Conservation (phyloP, 2,113 vertebrate species). For the Andinoacara biseriatus region DNA sequence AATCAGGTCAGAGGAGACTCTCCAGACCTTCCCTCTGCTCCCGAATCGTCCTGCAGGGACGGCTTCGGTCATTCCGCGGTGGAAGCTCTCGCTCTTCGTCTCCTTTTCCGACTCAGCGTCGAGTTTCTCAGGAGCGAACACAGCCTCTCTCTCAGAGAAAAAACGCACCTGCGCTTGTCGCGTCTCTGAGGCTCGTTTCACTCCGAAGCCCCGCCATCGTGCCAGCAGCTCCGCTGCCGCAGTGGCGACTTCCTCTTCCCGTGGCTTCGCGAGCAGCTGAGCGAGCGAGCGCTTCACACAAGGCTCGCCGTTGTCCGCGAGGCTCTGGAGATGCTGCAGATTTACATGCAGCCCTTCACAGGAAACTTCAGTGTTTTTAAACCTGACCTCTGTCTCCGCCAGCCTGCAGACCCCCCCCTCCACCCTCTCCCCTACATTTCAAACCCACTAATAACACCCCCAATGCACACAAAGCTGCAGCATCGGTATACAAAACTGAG, state of each 20-base stretch:
- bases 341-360: too few relatives aligned
- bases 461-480: background rate
- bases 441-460: slow-evolving; percentile 14
- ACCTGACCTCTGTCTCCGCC: background rate
- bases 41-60: background rate
- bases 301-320: background rate
- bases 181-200: background rate
- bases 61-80: background rate
- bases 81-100: background rate
- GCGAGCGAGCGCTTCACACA: background rate
- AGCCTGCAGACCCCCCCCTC: background rate
- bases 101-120: background rate
- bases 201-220: background rate
- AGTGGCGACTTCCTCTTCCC: background rate
- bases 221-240: background rate
- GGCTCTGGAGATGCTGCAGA: too few relatives aligned
- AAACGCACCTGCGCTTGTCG: background rate
- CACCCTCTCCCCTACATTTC: background rate
- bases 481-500: background rate
- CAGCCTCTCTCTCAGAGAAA: background rate
- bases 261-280: background rate
- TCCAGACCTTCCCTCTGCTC: background rate
- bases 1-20: background rate
- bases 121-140: background rate
- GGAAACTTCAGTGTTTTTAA: background rate